Evolutionary conservation across 2,888 invertebrate species (phyloP).

Genomic region (Drosophila mettleri): DNA sequence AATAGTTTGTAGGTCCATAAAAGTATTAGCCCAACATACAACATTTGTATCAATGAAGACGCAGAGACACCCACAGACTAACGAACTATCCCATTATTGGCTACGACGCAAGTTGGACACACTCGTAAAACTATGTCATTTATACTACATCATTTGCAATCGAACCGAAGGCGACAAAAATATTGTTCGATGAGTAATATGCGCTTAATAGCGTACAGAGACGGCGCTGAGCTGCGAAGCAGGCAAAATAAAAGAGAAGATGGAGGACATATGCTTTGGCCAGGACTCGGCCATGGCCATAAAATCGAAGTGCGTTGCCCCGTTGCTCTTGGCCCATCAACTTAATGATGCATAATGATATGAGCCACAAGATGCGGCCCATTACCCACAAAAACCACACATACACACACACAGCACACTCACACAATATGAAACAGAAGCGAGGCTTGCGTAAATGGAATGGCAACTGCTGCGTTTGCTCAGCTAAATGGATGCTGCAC

Average conservation of each 20-base stretch:
- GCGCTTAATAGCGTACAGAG: conserved; percentile 67
- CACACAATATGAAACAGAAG: conserved; percentile 3
- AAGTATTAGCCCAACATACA: conserved; percentile 4
- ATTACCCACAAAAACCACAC: conserved; percentile 64
- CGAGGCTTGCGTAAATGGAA: neutral
- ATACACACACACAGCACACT: conserved; percentile 9
- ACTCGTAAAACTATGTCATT: conserved; percentile 44
- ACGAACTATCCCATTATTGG: conserved; percentile 54
- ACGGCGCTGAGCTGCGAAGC: conserved; percentile 37
- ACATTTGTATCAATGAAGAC: neutral
- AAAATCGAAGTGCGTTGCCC: conserved; percentile 68
- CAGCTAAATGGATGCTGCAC: conserved; percentile 59
- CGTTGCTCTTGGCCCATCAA: conserved; percentile 64
- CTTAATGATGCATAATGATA: conserved; percentile 80
- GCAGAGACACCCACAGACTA: neutral
- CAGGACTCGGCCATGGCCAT: conserved; percentile 44
- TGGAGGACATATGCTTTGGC: conserved; percentile 59
- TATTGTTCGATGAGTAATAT: conserved; percentile 75
- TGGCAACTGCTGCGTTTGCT: conserved; percentile 57
- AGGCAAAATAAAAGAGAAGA: neutral
- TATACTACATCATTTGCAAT: conserved; percentile 41
- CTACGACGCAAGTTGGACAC: conserved; percentile 31
- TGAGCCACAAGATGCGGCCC: conserved; percentile 74
- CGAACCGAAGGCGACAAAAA: conserved; percentile 55
- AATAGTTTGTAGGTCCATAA: conserved; percentile 32